Evolutionary conservation across 2,888 invertebrate genomes (phyloP).

Genomic region (Artemia sinica): DNA sequence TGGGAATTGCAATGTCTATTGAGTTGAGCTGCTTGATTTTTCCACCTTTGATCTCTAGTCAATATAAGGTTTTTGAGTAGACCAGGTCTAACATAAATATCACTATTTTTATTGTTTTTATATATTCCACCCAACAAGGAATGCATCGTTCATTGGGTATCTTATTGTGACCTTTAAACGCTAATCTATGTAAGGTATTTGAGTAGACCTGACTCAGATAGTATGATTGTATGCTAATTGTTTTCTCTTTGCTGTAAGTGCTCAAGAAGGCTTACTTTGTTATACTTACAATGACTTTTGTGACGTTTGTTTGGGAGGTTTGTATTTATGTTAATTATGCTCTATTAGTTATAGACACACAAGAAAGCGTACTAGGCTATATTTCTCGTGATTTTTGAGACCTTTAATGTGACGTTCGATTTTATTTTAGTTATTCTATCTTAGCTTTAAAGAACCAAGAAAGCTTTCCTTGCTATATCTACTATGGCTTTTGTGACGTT

Average conservation of each 20-base stretch:
- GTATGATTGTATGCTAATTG: not conserved
- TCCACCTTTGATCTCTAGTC: too few relatives aligned
- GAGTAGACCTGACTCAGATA: too few relatives aligned
- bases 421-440: not conserved
- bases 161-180: too few relatives aligned
- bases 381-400: conserved; percentile 71
- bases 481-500: too few relatives aligned
- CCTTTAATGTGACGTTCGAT: not conserved
- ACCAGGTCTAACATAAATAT: too few relatives aligned
- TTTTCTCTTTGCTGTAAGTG: not conserved
- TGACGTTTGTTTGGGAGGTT: not conserved
- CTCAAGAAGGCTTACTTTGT: not conserved
- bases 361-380: conserved; percentile 64
- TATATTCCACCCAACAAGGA: too few relatives aligned
- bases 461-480: not conserved
- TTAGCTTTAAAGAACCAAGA: conserved; percentile 34
- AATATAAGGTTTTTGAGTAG: too few relatives aligned
- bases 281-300: not conserved
- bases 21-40: too few relatives aligned
- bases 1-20: too few relatives aligned
- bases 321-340: conserved; percentile 17
- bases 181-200: too few relatives aligned
- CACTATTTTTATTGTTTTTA: too few relatives aligned
- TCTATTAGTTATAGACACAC: conserved; percentile 51
- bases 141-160: too few relatives aligned